A percentile compares a stretch with the other conserved stretches of the same genome.
phyloP scores from a whole-genome alignment of 2,113 vertebrate genomes.

The Gambusia holbrooki region DNA sequence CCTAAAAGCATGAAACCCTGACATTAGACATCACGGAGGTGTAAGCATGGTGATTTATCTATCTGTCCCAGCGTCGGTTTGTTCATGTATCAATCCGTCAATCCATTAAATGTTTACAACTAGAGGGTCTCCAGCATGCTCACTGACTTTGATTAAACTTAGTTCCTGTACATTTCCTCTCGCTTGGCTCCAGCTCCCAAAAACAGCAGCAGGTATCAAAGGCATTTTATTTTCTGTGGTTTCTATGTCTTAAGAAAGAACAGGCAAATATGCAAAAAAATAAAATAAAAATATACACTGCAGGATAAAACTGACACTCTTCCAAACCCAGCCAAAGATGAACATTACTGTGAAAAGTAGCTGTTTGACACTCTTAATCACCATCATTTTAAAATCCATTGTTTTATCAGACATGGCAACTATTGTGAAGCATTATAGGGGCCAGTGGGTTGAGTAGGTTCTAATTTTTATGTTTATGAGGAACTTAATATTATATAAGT shows the following conservation, averaged over 20 bases:
- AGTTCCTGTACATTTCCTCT: constrained; percentile 55
- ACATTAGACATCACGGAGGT: background rate
- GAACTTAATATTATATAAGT: background rate
- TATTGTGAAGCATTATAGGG: too few relatives aligned
- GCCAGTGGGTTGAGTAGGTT: background rate
- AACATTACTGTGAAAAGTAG: too few relatives aligned
- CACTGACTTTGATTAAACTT: constrained; percentile 60
- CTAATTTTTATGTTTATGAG: background rate
- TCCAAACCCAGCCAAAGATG: too few relatives aligned
- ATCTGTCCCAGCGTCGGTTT: background rate
- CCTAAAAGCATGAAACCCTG: constrained; percentile 1
- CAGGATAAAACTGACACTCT: background rate
- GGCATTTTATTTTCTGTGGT: constrained; percentile 2
- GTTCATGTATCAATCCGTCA: constrained; percentile 1
- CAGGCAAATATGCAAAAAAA: constrained; percentile 43
- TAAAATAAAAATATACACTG: constrained; percentile 4
- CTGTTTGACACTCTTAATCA: too few relatives aligned
- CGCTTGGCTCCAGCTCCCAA: constrained; percentile 34
- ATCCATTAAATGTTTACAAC: background rate
- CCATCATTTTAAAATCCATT: too few relatives aligned
- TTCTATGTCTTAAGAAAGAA: constrained; percentile 34
- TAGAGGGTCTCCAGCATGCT: constrained; percentile 22
- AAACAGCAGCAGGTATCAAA: constrained; percentile 38
- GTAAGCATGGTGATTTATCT: constrained; percentile 5
- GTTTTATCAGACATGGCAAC: too few relatives aligned